Conservation (phyloP, 2,888 invertebrate genomes). For the Ophion costatus region DNA sequence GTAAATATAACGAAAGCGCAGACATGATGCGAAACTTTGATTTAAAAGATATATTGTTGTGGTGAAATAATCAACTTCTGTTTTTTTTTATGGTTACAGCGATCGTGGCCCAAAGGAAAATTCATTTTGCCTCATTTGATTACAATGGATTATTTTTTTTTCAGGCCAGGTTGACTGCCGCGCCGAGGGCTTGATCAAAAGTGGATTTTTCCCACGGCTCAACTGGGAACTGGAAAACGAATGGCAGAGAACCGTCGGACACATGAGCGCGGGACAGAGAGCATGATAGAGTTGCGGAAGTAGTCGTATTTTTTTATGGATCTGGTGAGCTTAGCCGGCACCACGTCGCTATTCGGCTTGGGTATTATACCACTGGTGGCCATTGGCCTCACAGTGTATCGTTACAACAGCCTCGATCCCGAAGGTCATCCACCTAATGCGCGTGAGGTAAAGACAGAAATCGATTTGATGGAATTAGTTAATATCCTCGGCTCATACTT, state of each 20-base stretch:
- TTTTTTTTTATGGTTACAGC: background rate
- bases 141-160: constrained; percentile 4
- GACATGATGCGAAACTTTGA: background rate
- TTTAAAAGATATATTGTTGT: constrained; percentile 1
- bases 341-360: constrained; percentile 86
- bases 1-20: background rate
- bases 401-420: constrained; percentile 92
- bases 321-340: constrained; percentile 83
- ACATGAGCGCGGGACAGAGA: constrained; percentile 41
- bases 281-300: constrained; percentile 43
- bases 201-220: background rate
- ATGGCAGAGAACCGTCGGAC: constrained; percentile 1
- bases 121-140: background rate
- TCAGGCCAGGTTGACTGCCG: background rate
- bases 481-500: background rate
- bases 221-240: background rate
- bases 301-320: constrained; percentile 81
- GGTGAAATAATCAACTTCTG: background rate
- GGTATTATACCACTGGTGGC: constrained; percentile 92
- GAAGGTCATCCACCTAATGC: constrained; percentile 91
- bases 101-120: background rate
- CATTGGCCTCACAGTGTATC: constrained; percentile 91
- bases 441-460: constrained; percentile 86
- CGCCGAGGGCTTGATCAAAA: background rate
- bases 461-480: background rate